Conservation (phyloP, 2,797 vertebrate species). For the Mus minutoides region DNA sequence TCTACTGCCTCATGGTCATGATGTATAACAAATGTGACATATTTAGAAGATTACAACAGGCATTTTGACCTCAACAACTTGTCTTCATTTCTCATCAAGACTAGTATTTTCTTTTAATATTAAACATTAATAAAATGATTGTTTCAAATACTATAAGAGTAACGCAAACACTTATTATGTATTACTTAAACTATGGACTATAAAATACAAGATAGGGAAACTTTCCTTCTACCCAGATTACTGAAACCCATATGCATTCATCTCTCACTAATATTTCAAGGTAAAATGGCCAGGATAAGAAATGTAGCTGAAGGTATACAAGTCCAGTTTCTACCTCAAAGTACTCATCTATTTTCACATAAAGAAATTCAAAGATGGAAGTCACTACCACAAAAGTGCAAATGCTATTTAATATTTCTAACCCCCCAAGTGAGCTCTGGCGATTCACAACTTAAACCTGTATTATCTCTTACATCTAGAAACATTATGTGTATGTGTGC, state of each 20-base stretch:
- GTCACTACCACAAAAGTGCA: constrained; percentile 32
- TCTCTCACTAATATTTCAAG: not conserved
- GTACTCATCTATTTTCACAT: not conserved
- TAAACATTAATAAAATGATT: constrained; percentile 49
- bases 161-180: not conserved
- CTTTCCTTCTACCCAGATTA: not conserved
- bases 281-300: not conserved
- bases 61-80: constrained; percentile 53
- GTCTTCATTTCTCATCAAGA: constrained; percentile 48
- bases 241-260: not conserved
- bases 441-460: not conserved
- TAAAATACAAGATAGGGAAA: constrained; percentile 6
- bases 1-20: constrained; percentile 15
- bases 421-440: not conserved
- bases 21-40: constrained; percentile 37
- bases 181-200: not conserved
- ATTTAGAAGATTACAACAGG: constrained; percentile 51
- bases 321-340: constrained; percentile 10
- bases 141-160: not conserved
- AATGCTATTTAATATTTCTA: not conserved
- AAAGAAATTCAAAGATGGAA: constrained; percentile 38
- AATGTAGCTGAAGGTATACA: not conserved
- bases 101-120: constrained; percentile 42
- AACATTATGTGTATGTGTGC: not conserved
- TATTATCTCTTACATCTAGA: constrained; percentile 5